Conservation (phyloP, 2,113 vertebrate genomes). For the Rousettus leschenaultii region DNA sequence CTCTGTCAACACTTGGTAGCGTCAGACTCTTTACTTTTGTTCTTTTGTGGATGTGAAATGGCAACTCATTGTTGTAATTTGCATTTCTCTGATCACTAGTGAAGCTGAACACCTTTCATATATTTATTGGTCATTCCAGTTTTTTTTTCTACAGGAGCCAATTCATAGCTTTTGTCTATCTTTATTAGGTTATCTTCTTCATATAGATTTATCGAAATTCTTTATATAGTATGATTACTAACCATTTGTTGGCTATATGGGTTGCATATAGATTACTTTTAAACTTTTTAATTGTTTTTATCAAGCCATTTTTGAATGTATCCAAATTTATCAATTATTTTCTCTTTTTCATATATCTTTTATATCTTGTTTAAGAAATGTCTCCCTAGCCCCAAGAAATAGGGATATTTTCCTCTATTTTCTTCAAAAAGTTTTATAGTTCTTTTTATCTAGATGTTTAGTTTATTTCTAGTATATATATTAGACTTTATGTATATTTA, state of each 20-base stretch:
- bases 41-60: background rate
- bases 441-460: background rate
- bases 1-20: background rate
- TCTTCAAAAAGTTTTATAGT: background rate
- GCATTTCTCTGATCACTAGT: background rate
- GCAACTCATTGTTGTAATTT: background rate
- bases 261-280: background rate
- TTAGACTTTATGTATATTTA: background rate
- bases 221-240: background rate
- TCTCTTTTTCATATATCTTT: background rate
- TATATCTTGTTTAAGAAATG: background rate
- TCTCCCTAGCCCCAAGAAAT: background rate
- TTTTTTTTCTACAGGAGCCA: background rate
- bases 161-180: background rate
- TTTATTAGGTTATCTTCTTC: background rate
- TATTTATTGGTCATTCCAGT: background rate
- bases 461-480: background rate
- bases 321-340: background rate
- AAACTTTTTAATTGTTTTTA: background rate
- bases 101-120: background rate
- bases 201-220: background rate
- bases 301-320: background rate
- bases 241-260: background rate
- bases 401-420: background rate
- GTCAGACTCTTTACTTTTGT: background rate